Evolutionary conservation across 2,113 vertebrate genomes (phyloP), one percentile per base, ranked within the genome.

Genomic region (Conger conger): DNA sequence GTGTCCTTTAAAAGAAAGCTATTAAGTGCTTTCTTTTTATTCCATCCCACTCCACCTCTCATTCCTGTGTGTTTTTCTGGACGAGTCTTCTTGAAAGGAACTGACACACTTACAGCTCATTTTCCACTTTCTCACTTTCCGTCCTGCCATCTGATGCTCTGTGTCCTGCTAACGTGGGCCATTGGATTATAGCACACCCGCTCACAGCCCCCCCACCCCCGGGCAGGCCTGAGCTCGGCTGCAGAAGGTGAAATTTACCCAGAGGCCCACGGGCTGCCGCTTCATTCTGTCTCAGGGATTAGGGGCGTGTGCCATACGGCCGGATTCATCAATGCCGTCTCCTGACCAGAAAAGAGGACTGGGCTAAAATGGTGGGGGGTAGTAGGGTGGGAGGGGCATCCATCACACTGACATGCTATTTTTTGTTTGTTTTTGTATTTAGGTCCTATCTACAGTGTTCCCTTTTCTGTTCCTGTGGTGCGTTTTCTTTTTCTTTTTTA

Each of bases 311-410:
- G 79, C 79, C 73, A 79, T 60, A 76, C 30, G 1, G 4, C 60
- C 4, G 23, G 30, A 50, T 13, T 36, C 27, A 42, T 57, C 84
- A 30, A 16, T 80, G 11, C 16, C 83, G 63, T 80, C 45, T 78
- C 79, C 82, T 86, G 76, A 86, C 82, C 33, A 63, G 82, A 78
- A 86, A 83, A 83, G 81, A 86, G 76, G 53, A 86, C 79, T 83
- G 37, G 57, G 78, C 45, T 50, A 38, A 8, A 54, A 18, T 81
- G 16, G 9, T 76, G 80, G 45, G 3, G 7, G 45, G 23, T 20
- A 54, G 35, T 33, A 60, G n/a, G 36, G 50, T 40, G 76, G 45
- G 2, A 79, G 27, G 81, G 35, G 23, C 30, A 9, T 50, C 17
- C 30, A 50, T 50, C 79, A 80, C 23, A 18, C 38, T 3, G 79